Evolutionary conservation across 2,888 invertebrate species (phyloP).

Genomic region (Aricia artaxerxes): DNA sequence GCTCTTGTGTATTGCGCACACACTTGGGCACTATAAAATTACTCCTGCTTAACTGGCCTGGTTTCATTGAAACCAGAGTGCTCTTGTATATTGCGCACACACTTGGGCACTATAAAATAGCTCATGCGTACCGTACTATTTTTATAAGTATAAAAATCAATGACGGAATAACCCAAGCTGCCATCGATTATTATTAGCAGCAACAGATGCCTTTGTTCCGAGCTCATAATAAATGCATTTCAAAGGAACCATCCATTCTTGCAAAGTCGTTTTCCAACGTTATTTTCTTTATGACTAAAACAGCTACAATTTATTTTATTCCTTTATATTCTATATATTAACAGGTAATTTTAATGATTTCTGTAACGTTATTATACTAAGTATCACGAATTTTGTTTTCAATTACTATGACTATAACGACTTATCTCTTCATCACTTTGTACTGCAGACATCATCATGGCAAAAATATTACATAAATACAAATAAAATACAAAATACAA

Average conservation of each 20-base stretch:
- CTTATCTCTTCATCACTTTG: no score
- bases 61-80: no score
- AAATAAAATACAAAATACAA: neutral
- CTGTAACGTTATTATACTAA: no score
- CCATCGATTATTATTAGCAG: neutral
- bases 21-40: no score
- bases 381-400: no score
- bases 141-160: neutral
- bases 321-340: neutral
- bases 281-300: neutral
- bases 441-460: neutral
- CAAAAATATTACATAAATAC: neutral
- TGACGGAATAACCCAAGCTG: neutral
- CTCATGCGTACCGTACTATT: neutral
- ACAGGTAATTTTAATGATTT: neutral
- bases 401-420: no score
- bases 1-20: no score
- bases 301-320: neutral
- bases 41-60: no score
- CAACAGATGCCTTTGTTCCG: constrained; percentile 9
- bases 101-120: no score
- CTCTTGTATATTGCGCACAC: no score
- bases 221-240: constrained; percentile 17
- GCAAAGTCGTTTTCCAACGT: neutral
- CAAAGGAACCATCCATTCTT: neutral